Evolutionary conservation across 2,888 invertebrate species (phyloP).

Genomic region (Caenorhabditis panamensis): DNA sequence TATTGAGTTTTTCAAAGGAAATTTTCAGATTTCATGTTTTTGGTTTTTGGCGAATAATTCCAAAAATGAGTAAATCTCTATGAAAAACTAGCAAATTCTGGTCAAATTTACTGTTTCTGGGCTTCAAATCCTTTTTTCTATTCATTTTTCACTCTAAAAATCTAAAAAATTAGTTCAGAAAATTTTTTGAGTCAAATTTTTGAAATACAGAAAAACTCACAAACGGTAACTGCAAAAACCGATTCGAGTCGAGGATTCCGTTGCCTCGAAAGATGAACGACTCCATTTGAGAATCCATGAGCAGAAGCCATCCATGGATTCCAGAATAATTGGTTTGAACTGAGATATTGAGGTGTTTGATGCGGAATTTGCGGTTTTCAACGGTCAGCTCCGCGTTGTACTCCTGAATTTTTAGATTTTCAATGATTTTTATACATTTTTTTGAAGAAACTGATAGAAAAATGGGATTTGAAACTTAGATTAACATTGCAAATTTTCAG

Average conservation of each 20-base stretch:
- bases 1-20: too few relatives aligned
- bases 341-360: conserved; percentile 31
- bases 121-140: too few relatives aligned
- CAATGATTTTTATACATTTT: too few relatives aligned
- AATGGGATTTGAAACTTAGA: too few relatives aligned
- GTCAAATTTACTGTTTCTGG: too few relatives aligned
- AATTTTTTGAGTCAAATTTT: too few relatives aligned
- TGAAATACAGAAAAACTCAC: conserved; percentile 10
- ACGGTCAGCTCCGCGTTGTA: conserved; percentile 21
- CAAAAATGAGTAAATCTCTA: too few relatives aligned
- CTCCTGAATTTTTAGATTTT: conserved; percentile 28
- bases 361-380: conserved; percentile 28
- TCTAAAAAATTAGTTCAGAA: not conserved
- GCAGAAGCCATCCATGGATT: conserved; percentile 41
- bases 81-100: too few relatives aligned
- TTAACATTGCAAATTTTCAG: not conserved
- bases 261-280: conserved; percentile 42
- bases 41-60: too few relatives aligned
- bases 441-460: not conserved
- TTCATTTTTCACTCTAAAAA: too few relatives aligned
- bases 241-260: conserved; percentile 41
- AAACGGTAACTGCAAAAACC: conserved; percentile 22
- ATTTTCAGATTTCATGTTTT: too few relatives aligned
- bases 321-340: conserved; percentile 28
- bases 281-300: conserved; percentile 21